Percentiles rank a stretch among this genome's conserved stretches.
Conservation (phyloP, 2,888 invertebrate genomes). For the Scaptomyza caliginosa region DNA sequence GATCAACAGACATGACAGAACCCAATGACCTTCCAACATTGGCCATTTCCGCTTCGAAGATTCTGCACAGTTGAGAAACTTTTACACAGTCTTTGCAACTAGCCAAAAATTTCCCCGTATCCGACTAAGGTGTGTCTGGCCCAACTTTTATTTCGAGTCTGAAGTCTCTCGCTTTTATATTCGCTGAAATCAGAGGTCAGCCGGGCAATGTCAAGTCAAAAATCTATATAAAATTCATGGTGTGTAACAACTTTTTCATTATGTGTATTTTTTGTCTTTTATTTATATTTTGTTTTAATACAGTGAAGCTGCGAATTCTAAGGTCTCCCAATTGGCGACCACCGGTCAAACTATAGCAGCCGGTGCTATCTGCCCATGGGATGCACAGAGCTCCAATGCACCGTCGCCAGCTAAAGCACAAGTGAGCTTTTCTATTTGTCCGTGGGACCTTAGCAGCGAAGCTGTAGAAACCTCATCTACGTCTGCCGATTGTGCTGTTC, state of each 20-base stretch:
- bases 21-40: no score
- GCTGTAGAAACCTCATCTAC: background rate
- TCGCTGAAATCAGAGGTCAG: no score
- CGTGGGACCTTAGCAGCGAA: background rate
- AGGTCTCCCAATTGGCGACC: slow-evolving; percentile 77
- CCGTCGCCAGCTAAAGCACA: slow-evolving; percentile 18
- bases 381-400: slow-evolving; percentile 61
- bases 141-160: no score
- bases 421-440: background rate
- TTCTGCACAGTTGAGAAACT: no score
- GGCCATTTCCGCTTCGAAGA: no score
- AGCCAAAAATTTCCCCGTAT: no score
- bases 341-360: slow-evolving; percentile 49
- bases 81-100: no score
- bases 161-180: no score
- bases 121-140: no score
- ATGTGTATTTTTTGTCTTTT: background rate
- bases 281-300: background rate
- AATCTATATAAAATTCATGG: no score
- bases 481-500: slow-evolving; percentile 8
- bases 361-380: slow-evolving; percentile 83
- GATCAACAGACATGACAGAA: no score
- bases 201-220: no score
- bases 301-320: slow-evolving; percentile 79
- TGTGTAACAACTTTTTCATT: background rate